Evolutionary conservation across 2,113 vertebrate genomes (phyloP).

Genomic region (Smithornis capensis): DNA sequence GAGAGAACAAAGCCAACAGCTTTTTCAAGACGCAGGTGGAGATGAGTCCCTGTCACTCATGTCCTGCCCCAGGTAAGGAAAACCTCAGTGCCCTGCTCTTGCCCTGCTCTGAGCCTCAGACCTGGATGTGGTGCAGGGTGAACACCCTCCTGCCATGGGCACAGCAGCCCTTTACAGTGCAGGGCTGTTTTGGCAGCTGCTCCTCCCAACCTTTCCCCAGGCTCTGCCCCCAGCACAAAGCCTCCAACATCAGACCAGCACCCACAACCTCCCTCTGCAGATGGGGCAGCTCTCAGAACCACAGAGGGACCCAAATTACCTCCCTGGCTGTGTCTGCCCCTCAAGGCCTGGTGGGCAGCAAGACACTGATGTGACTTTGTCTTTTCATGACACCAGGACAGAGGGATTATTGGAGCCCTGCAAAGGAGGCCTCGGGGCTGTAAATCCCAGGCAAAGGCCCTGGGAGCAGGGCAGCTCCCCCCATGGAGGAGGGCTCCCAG

Average conservation of each 20-base stretch:
- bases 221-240: neutral
- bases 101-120: neutral
- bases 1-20: neutral
- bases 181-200: rapidly evolving
- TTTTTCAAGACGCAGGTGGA: rapidly evolving
- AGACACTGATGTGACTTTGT: neutral
- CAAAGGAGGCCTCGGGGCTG: neutral
- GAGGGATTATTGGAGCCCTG: neutral
- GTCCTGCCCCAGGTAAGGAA: neutral
- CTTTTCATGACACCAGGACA: neutral
- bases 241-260: neutral
- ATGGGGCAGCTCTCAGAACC: neutral
- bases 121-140: rapidly evolving
- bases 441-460: neutral
- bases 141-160: neutral
- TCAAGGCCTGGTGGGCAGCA: neutral
- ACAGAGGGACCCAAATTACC: neutral
- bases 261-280: neutral
- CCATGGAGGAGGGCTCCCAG: rapidly evolving
- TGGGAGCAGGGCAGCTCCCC: rapidly evolving
- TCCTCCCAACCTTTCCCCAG: neutral
- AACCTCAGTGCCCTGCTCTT: neutral
- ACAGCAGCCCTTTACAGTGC: neutral
- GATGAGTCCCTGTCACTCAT: neutral
- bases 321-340: neutral